phyloP scores from a whole-genome alignment of 2,888 invertebrate species.

The Aethes cnicana region DNA sequence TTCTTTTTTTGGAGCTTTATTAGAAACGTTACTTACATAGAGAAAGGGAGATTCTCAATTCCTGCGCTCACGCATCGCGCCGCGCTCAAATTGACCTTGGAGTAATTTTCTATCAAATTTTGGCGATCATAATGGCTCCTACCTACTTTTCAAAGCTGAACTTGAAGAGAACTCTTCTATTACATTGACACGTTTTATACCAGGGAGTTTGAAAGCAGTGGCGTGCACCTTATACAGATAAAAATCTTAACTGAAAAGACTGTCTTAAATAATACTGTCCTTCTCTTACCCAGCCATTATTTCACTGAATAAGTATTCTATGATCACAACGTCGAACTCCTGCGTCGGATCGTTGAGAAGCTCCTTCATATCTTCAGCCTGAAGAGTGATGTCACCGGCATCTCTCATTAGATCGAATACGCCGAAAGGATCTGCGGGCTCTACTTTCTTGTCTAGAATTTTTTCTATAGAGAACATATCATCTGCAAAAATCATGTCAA shows the following conservation, averaged over 20 bases:
- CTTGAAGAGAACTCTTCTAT: too few species aligned
- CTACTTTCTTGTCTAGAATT: not conserved
- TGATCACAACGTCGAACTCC: conserved; percentile 54
- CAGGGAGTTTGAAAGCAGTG: not conserved
- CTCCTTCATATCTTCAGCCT: conserved; percentile 41
- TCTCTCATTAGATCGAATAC: not conserved
- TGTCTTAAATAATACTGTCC: too few species aligned
- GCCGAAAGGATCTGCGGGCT: not conserved
- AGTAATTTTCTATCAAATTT: too few species aligned
- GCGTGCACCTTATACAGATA: not conserved
- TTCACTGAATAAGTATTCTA: conserved; percentile 61
- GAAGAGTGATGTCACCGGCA: conserved; percentile 26
- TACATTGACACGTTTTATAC: not conserved
- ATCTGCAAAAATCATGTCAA: too few species aligned
- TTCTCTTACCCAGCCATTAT: conserved; percentile 48
- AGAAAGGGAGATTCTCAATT: too few species aligned
- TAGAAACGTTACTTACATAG: too few species aligned
- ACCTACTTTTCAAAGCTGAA: too few species aligned
- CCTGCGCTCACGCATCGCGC: too few species aligned
- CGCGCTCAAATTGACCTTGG: too few species aligned
- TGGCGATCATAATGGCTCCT: too few species aligned
- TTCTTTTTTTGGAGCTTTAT: too few species aligned
- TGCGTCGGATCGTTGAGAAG: conserved; percentile 52
- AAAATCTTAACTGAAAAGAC: not conserved
- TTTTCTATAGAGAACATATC: not conserved